Conservation (phyloP, 53 echinoderm and acorn worm genomes). For the Hippasteria phrygiana region DNA sequence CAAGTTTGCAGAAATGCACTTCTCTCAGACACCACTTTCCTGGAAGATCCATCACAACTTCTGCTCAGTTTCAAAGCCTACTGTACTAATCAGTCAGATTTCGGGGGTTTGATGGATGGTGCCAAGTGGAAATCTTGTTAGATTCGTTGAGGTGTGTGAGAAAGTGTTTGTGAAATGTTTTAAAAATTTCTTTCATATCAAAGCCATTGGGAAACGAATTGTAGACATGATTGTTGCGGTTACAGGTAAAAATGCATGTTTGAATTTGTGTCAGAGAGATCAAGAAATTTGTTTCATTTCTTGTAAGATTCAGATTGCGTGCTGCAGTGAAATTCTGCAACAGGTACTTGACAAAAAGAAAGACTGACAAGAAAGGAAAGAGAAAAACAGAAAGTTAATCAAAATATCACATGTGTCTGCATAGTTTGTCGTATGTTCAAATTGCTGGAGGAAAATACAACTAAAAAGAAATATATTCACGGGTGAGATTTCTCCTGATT, state of each 20-base stretch:
- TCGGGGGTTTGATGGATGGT: slow-evolving; percentile 19
- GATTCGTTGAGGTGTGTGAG: slow-evolving; percentile 35
- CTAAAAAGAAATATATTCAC: no score
- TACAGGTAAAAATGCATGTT: slow-evolving; percentile 3
- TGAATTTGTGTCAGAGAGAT: slow-evolving; percentile 14
- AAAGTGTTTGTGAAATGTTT: slow-evolving; percentile 50
- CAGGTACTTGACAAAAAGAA: slow-evolving; percentile 7
- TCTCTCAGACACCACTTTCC: not conserved
- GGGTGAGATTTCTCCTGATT: no score
- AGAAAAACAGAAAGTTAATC: not conserved
- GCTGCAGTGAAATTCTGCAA: slow-evolving; percentile 45
- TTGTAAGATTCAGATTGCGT: slow-evolving; percentile 22
- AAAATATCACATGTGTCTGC: slow-evolving; percentile 29
- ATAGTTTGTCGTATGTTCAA: slow-evolving; percentile 14
- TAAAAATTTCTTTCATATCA: slow-evolving; percentile 15
- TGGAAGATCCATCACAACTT: slow-evolving; percentile 26
- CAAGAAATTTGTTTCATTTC: slow-evolving; percentile 27
- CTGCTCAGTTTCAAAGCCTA: slow-evolving; percentile 18
- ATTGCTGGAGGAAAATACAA: slow-evolving; percentile 8
- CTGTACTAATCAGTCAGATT: not conserved
- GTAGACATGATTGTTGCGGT: not conserved
- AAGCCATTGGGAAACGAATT: slow-evolving; percentile 30
- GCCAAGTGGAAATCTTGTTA: slow-evolving; percentile 28
- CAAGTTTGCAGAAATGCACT: slow-evolving; percentile 12
- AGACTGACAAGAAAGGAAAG: slow-evolving; percentile 21